Evolutionary conservation across 2,797 vertebrate species (phyloP).

Genomic region (Carcharodon carcharias): DNA sequence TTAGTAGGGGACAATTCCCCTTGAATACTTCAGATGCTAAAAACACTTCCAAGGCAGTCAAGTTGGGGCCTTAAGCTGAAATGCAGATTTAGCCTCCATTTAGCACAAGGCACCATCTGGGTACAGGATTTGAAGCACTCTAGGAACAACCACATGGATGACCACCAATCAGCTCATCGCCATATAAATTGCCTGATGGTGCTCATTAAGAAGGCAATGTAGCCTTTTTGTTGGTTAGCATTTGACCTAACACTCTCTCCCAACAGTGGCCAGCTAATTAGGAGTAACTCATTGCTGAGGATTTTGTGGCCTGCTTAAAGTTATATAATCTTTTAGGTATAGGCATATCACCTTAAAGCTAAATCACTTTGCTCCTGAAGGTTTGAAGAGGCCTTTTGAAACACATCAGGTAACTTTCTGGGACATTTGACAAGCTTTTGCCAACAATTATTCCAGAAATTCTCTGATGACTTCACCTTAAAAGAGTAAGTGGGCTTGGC

Average conservation of each 20-base stretch:
- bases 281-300: background rate
- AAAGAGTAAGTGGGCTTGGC: background rate
- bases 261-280: no score
- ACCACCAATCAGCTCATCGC: background rate
- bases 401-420: background rate
- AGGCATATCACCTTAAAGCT: no score
- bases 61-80: background rate
- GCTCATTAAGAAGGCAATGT: background rate
- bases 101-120: background rate
- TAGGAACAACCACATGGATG: background rate
- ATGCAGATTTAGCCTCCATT: background rate
- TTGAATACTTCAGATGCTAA: background rate
- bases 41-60: background rate
- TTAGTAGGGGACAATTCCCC: background rate
- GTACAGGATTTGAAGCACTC: background rate
- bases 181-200: background rate
- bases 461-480: background rate
- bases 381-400: background rate
- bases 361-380: background rate
- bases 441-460: background rate
- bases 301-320: background rate
- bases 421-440: background rate
- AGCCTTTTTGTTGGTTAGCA: no score
- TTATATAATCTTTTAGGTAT: background rate
- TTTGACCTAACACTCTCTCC: no score